phyloP scores from a whole-genome alignment of 2,888 invertebrate species.

The Leptinotarsa peninsularis region DNA sequence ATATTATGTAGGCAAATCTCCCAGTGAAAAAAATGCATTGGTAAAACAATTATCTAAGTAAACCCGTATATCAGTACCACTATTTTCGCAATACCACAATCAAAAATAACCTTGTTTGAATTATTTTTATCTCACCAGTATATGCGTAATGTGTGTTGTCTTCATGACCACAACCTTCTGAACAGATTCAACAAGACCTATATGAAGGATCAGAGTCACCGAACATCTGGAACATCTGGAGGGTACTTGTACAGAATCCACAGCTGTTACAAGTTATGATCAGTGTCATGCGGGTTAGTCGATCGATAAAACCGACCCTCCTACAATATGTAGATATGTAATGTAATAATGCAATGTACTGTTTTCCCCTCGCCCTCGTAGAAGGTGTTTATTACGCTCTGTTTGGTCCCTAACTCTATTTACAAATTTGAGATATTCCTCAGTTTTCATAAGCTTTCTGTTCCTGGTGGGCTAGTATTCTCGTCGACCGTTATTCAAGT shows the following conservation, averaged over 20 bases:
- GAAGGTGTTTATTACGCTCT: background rate
- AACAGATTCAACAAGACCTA: constrained; percentile 5
- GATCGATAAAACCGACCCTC: constrained; percentile 11
- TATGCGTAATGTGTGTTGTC: background rate
- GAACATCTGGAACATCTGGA: constrained; percentile 17
- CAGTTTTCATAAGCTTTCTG: too few species aligned
- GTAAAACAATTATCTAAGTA: too few species aligned
- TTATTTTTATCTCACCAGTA: too few species aligned
- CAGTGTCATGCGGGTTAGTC: constrained; percentile 8
- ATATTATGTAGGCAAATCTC: too few species aligned
- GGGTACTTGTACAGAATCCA: constrained; percentile 6
- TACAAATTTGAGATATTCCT: too few species aligned
- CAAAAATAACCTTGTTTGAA: too few species aligned
- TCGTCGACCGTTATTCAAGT: too few species aligned
- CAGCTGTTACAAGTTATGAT: constrained; percentile 8
- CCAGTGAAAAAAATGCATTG: too few species aligned
- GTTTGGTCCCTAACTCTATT: background rate
- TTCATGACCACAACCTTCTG: background rate
- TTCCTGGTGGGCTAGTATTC: too few species aligned
- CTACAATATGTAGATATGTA: constrained; percentile 2
- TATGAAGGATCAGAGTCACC: background rate
- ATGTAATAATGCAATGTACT: background rate
- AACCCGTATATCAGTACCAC: too few species aligned
- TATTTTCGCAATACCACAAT: too few species aligned
- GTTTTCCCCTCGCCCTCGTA: background rate